phyloP scores from a whole-genome alignment of 2,888 invertebrate species.

The Brenthis daphne region DNA sequence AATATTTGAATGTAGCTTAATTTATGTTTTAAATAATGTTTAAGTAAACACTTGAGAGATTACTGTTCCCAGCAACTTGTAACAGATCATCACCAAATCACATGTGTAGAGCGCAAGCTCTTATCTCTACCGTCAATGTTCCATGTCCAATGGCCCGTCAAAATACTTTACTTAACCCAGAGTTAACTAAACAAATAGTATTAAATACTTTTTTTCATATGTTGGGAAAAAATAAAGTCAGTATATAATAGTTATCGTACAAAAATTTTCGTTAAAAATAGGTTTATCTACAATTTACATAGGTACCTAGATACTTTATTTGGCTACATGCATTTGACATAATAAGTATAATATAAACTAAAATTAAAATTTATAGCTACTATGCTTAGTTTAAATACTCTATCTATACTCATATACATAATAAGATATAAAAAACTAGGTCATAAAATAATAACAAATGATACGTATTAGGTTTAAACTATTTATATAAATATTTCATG shows the following conservation, averaged over 20 bases:
- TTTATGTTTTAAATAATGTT: slow-evolving; percentile 36
- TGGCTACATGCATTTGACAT: too few species aligned
- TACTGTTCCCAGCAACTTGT: slow-evolving; percentile 37
- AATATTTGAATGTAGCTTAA: background rate
- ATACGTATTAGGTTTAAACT: background rate
- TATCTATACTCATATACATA: too few species aligned
- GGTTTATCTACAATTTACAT: too few species aligned
- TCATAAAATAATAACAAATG: slow-evolving; percentile 1
- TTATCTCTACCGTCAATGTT: slow-evolving; percentile 46
- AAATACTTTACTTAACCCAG: slow-evolving; percentile 12
- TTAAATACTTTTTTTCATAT: background rate
- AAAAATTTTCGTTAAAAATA: too few species aligned
- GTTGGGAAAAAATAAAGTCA: too few species aligned
- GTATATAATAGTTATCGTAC: too few species aligned
- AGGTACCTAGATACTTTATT: too few species aligned
- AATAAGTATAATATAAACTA: too few species aligned
- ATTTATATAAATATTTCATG: slow-evolving; percentile 7
- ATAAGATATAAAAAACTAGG: too few species aligned
- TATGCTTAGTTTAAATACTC: too few species aligned
- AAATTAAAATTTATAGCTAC: too few species aligned
- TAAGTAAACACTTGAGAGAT: slow-evolving; percentile 27
- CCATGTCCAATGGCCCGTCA: background rate
- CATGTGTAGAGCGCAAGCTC: slow-evolving; percentile 52
- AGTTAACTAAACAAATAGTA: slow-evolving; percentile 36
- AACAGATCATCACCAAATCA: slow-evolving; percentile 45